Evolutionary conservation across 2,888 invertebrate genomes (phyloP), one percentile per base, ranked within the genome.

Genomic region (Cephus nigrinus): DNA sequence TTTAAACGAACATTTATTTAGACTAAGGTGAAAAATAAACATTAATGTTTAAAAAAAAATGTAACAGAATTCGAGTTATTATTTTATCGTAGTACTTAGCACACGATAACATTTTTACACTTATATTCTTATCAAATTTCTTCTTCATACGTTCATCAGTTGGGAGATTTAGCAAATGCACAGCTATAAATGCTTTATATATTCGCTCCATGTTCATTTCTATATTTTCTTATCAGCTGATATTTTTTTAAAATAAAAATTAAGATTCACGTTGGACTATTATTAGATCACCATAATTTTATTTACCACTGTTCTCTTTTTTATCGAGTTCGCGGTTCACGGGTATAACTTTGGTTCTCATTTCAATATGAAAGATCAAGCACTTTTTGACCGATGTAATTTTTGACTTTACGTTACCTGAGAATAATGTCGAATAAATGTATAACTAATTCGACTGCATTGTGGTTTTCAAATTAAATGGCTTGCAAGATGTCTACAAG

Each of bases 1-100:
- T 84, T 88, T 84, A 83, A 86, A 87, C 84, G 81, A 84, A 84
- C 77, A 80, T 88, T 88, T 89, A 89, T 88, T 89, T 83, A 84
- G 80, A 85, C 84, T 88, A 88, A 84, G 84, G 85, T 84, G 87
- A 80, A 89, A 87, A 89, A 88, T 88, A 87, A 89, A 87, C 81
- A 81, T 83, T 84, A 87, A 84, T 84, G 86, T 82, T 86, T 85
- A 85, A 84, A 87, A 87, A 87, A 86, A 84, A 81, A 80, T 83
- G 77, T 81, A 82, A 82, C 81, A 84, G 80, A 83, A 83, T 80
- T 81, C 80, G 77, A 81, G 77, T 82, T 75, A 80, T 78, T 76
- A 80, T 78, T 76, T 74, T 79, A 81, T 78, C 75, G 74, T 79
- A 81, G 79, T 79, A 82, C 71, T 79, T 80, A 83, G 86, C 83